These are phyloP conservation scores for Salvator merianae DNA, from an alignment of 2,113 vertebrate species.

Conservation along the genomic window DNA sequence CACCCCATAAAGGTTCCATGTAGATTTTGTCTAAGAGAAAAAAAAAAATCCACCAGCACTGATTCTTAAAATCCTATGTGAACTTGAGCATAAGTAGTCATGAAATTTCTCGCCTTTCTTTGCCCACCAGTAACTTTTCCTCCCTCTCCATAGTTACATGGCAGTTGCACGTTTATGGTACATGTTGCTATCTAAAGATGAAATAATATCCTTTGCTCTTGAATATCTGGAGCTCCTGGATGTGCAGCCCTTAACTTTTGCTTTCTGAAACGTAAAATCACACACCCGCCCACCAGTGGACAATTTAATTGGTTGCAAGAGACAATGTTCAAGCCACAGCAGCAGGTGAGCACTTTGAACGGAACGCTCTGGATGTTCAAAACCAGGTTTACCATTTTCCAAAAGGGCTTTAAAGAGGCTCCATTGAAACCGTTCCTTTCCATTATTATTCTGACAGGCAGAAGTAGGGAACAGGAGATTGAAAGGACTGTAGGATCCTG, in stretches of 20 bases:
- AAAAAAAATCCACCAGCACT: background rate
- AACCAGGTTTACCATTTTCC: background rate
- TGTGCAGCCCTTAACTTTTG: background rate
- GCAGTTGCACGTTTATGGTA: background rate
- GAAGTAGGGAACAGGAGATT: background rate
- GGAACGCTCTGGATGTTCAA: background rate
- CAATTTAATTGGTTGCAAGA: background rate
- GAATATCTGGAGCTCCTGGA: background rate
- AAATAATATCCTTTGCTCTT: background rate
- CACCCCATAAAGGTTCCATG: too few relatives aligned
- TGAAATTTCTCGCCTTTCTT: too few relatives aligned
- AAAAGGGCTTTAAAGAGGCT: background rate
- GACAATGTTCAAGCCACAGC: background rate
- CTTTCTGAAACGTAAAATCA: background rate
- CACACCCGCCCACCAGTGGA: background rate
- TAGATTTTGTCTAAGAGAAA: background rate
- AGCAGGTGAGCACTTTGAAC: background rate
- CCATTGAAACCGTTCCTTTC: background rate
- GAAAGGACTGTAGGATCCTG: constrained; percentile 5
- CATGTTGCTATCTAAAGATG: background rate
- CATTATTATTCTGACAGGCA: background rate
- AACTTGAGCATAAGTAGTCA: too few relatives aligned
- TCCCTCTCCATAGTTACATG: background rate
- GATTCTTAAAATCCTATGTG: too few relatives aligned
- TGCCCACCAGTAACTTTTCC: background rate